Evolutionary conservation across 2,888 invertebrate genomes (phyloP).

Genomic region (Imbricaverruca yamaguchii): DNA sequence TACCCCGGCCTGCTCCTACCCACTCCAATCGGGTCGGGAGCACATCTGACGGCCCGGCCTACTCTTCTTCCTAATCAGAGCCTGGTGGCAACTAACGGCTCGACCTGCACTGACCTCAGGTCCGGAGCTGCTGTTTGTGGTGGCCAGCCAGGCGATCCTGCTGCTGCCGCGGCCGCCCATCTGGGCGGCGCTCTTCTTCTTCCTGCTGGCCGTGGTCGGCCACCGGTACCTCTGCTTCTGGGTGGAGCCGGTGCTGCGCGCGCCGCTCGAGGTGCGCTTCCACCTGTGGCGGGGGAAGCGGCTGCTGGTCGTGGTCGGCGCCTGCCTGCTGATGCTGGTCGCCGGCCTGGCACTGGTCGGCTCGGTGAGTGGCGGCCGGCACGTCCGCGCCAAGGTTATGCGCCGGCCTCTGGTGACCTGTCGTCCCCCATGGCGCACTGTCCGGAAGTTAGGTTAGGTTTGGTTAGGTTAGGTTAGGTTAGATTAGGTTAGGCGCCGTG

Average conservation of each 20-base stretch:
- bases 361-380: not conserved
- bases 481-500: too few species aligned
- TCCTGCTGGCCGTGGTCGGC: not conserved
- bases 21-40: too few species aligned
- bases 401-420: too few species aligned
- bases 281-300: not conserved
- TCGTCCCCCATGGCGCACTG: too few species aligned
- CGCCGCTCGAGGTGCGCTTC: constrained; percentile 7
- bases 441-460: too few species aligned
- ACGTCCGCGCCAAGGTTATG: too few species aligned
- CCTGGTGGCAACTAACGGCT: too few species aligned
- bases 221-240: constrained; percentile 13
- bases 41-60: too few species aligned
- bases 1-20: too few species aligned
- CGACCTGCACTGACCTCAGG: not conserved
- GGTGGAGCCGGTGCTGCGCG: constrained; percentile 16
- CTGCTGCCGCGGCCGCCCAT: constrained; percentile 9
- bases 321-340: constrained; percentile 1
- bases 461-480: too few species aligned
- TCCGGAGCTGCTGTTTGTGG: not conserved
- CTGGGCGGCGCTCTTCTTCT: constrained; percentile 7
- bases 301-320: not conserved
- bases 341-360: constrained; percentile 10
- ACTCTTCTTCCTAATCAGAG: too few species aligned
- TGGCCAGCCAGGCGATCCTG: constrained; percentile 2